Percentiles rank a stretch among this genome's conserved stretches.
phyloP scores from a whole-genome alignment of 2,888 invertebrate genomes.

The Empis stercorea region DNA sequence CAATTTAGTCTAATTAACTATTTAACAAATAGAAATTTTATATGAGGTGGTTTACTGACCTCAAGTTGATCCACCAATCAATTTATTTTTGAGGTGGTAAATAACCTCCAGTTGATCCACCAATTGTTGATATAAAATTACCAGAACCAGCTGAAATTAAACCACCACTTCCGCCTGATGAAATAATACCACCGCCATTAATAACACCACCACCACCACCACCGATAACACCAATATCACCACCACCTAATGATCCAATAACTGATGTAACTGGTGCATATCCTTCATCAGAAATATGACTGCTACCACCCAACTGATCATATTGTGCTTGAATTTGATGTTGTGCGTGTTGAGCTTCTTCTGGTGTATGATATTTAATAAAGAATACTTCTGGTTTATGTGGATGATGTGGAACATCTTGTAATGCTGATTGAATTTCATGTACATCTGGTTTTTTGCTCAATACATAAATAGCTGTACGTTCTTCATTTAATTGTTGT shows the following conservation, averaged over 20 bases:
- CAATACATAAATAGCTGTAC: constrained; percentile 35
- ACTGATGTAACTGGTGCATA: constrained; percentile 32
- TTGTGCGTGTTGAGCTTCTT: constrained; percentile 33
- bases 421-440: constrained; percentile 28
- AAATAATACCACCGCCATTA: background rate
- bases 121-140: too few relatives aligned
- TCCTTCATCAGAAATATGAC: constrained; percentile 33
- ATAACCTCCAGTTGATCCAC: too few relatives aligned
- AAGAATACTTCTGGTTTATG: constrained; percentile 36
- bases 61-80: too few relatives aligned
- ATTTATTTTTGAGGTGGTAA: too few relatives aligned
- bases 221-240: constrained; percentile 8
- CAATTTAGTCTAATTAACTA: too few relatives aligned
- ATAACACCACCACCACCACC: background rate
- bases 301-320: constrained; percentile 31
- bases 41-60: too few relatives aligned
- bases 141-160: too few relatives aligned
- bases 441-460: constrained; percentile 31
- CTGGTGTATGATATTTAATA: constrained; percentile 34
- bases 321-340: constrained; percentile 34
- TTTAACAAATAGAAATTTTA: too few relatives aligned
- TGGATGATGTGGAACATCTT: constrained; percentile 27
- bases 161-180: too few relatives aligned
- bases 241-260: constrained; percentile 25
- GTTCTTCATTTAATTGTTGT: constrained; percentile 30